Evolutionary conservation across 30 jellyfish, hydroid and myxozoan species (phyloP).

Genomic region (Morbakka virulenta): DNA sequence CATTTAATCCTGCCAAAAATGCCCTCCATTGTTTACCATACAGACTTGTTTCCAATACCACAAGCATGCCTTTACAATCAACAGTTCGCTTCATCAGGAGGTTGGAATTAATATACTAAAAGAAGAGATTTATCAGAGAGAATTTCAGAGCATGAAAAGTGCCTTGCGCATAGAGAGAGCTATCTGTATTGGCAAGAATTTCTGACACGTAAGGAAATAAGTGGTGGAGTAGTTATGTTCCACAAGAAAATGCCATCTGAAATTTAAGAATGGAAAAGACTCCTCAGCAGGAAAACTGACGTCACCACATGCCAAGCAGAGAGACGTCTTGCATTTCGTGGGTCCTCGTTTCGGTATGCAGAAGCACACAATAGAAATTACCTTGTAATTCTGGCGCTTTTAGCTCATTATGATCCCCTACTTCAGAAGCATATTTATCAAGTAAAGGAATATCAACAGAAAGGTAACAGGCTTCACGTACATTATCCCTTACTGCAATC

Average conservation of each 20-base stretch:
- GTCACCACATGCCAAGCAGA: constrained; percentile 27
- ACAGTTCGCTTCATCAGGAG: constrained; percentile 40
- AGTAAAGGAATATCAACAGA: constrained; percentile 47
- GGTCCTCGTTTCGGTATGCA: too few relatives aligned
- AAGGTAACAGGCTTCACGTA: constrained; percentile 47
- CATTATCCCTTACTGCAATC: too few relatives aligned
- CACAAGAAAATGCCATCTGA: too few relatives aligned
- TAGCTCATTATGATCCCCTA: neutral
- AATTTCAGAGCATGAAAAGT: too few relatives aligned
- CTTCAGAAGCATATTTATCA: neutral
- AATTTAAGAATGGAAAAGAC: too few relatives aligned
- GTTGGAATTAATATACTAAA: too few relatives aligned
- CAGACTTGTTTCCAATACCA: constrained; percentile 35
- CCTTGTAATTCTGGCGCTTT: neutral
- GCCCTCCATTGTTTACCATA: constrained; percentile 49
- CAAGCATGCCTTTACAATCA: constrained; percentile 31
- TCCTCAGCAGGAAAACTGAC: constrained; percentile 17
- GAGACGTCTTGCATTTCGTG: constrained; percentile 52
- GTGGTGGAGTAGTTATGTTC: too few relatives aligned
- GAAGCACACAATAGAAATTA: constrained; percentile 33
- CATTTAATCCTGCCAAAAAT: constrained; percentile 40
- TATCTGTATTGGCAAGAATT: too few relatives aligned
- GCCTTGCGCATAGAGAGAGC: too few relatives aligned
- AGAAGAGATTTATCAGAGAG: too few relatives aligned
- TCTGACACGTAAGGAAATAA: constrained; percentile 9